Percentiles rank a stretch among this genome's conserved stretches.
These are phyloP conservation scores for Pandion haliaetus DNA, from an alignment of 2,113 vertebrate species.

Conservation along the genomic window DNA sequence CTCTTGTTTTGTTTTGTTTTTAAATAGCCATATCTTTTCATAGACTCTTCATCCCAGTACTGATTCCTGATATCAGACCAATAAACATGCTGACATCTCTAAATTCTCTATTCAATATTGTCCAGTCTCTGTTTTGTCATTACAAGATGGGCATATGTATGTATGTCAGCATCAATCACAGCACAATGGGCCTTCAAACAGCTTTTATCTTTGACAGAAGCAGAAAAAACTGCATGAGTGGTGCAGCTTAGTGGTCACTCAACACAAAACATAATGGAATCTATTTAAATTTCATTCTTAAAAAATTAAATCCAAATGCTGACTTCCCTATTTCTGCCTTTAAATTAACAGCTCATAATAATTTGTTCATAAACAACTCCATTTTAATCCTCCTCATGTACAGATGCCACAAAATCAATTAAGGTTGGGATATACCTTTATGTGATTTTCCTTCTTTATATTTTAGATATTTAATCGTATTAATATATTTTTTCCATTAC, in stretches of 20 bases:
- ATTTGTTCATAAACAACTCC: background rate
- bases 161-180: background rate
- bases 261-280: background rate
- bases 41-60: background rate
- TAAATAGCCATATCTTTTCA: background rate
- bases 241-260: background rate
- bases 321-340: background rate
- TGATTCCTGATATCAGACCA: background rate
- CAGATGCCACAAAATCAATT: background rate
- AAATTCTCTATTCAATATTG: background rate
- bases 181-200: background rate
- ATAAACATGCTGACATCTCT: background rate
- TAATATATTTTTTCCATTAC: background rate
- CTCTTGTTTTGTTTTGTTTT: background rate
- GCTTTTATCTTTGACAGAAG: background rate
- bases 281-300: background rate
- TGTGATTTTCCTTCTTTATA: background rate
- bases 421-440: background rate
- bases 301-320: background rate
- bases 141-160: background rate
- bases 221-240: background rate
- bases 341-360: background rate
- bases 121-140: background rate
- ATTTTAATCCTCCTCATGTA: background rate
- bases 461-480: background rate